Evolutionary conservation across 2,113 vertebrate genomes (phyloP), one percentile per base, ranked within the genome.

Genomic region (Micromys minutus): DNA sequence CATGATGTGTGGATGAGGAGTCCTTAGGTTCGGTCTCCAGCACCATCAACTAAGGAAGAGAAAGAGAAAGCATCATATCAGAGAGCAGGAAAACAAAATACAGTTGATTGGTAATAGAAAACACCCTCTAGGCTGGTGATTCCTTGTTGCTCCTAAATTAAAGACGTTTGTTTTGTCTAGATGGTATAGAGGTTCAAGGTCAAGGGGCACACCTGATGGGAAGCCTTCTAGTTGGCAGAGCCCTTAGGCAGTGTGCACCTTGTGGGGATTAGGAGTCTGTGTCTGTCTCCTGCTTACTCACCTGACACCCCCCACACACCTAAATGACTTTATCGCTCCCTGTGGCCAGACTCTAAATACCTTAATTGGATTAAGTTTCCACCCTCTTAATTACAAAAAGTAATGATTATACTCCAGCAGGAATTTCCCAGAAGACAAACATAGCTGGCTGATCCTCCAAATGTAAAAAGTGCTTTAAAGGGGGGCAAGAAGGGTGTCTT

Each of bases 291-390:
- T 87, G 47, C 13, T 86, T 42, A 36, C 42, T 34, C 21, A 71
- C 42, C 59, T 67, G 63, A 29, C n/a, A 24, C 12, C 0, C 36
- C 0, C 61, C 29, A 34, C 31, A 0, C 79, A 17, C 36, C 3
- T n/a, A 52, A 71, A 72, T 87, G 67, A 87, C 34, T 71, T 71
- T 87, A 87, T 71, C 65, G 29, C 67, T 87, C 85, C 65, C 85
- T 55, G 26, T n/a, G 85, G 65, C 47, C 65, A 55, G 84, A 6
- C 22, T 71, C 65, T 87, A 87, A 87, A 29, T 55, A 21, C 67
- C 85, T 52, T 71, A 87, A 71, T 71, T 87, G 67, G 85, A 71
- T 87, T 71, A 72, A 87, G 36, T 87, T 87, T 55, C 85, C 85
- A 19, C 65, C 85, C 85, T 87, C 85, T 87, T 87, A 87, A 87